Conservation (phyloP, 1,140 invertebrate genomes). For the Pseudomyrmex gracilis region DNA sequence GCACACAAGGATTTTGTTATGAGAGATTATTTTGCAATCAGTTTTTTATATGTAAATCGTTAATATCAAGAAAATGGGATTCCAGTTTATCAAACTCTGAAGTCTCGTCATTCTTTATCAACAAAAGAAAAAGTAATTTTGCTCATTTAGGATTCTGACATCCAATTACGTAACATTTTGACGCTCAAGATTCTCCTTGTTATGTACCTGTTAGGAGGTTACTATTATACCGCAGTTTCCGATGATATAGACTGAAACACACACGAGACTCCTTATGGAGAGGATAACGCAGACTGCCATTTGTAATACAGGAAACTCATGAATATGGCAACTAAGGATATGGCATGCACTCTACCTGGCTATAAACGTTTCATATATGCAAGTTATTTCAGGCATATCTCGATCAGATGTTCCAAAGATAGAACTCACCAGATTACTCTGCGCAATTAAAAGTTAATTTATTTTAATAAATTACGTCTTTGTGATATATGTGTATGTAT, state of each 20-base stretch:
- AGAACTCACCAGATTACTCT: neutral
- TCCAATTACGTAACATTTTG: conserved; percentile 9
- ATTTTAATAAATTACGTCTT: neutral
- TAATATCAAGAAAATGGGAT: neutral
- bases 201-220: neutral
- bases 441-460: conserved; percentile 7
- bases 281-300: conserved; percentile 5
- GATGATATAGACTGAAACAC: neutral
- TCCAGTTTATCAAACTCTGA: neutral
- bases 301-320: conserved; percentile 25
- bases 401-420: neutral
- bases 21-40: neutral
- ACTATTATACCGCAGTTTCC: neutral
- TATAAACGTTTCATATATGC: conserved; percentile 3
- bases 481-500: neutral
- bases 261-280: conserved; percentile 20
- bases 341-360: neutral
- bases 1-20: too few relatives aligned
- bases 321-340: conserved; percentile 8
- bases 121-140: neutral
- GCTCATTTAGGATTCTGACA: neutral
- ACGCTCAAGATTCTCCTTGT: neutral
- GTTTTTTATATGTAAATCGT: neutral
- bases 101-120: neutral
- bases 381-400: neutral